Evolutionary conservation across 1,140 invertebrate genomes (phyloP).

Genomic region (Ctenoplectra terminalis): DNA sequence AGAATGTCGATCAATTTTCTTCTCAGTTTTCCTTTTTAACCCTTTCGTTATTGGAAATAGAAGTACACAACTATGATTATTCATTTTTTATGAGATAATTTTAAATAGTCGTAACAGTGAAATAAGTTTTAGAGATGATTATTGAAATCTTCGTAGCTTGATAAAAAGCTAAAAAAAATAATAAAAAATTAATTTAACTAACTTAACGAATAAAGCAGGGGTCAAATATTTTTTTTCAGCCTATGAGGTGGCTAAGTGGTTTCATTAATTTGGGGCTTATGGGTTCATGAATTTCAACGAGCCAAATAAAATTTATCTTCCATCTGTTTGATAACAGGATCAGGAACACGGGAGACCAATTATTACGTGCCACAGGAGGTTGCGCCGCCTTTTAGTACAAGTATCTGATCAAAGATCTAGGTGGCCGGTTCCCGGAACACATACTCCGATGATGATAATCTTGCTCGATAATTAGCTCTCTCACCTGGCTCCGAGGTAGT

Average conservation of each 20-base stretch:
- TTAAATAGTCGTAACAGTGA: too few species aligned
- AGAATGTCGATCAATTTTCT: not conserved
- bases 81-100: too few species aligned
- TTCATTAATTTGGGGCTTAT: not conserved
- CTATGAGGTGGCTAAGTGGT: too few species aligned
- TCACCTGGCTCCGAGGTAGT: conserved; percentile 58
- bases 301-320: conserved; percentile 5
- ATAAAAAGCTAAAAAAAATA: too few species aligned
- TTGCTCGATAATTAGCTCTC: conserved; percentile 30
- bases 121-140: too few species aligned
- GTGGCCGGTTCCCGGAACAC: not conserved
- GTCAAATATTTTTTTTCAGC: not conserved
- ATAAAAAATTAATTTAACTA: too few species aligned
- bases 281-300: not conserved
- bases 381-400: not conserved
- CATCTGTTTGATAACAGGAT: not conserved
- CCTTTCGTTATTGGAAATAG: too few species aligned
- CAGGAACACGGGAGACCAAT: not conserved
- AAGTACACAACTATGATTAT: too few species aligned
- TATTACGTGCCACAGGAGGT: conserved; percentile 8
- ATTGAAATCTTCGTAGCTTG: too few species aligned
- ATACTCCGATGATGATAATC: conserved; percentile 4
- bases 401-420: conserved; percentile 8
- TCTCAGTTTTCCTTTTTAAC: too few species aligned
- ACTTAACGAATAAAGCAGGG: too few species aligned